Base-by-base conservation (phyloP, 2,888 invertebrate species). In the Hoplodrina blanda region DNA sequence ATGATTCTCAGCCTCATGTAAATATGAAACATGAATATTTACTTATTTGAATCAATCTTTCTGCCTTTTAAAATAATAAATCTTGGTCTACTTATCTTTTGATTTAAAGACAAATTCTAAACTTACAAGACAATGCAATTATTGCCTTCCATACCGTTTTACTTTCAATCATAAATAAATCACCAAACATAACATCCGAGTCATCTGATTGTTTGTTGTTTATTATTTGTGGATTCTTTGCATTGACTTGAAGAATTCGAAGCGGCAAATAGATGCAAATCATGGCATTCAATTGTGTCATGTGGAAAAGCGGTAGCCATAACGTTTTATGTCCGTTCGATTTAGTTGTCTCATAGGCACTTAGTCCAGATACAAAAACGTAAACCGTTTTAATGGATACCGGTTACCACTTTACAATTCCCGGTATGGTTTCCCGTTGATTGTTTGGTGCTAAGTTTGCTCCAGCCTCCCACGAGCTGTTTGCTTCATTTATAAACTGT, bases 401-500 rank as follows among this genome's bases (percentile, higher is more conserved):
- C 78, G 69, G 80, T 83, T 80, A 78, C 72, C 66, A 74, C 70
- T 87, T 80, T 77, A 83, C 81, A 83, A 84, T 89, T 90, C 85
- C 77, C 72, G 80, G 88, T 87, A 88, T 72, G 74, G 82, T 84
- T 82, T 83, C 82, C 78, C 82, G 82, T 78, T 83, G 84, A 86
- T 88, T 89, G 86, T 90, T 87, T 84, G 80, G 77, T 81, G 81
- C 83, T 77, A 83, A 84, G 75, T 84, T 82, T 56, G 78, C 75
- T 73, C 75, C 87, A 84, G 87, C 89, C 85, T 86, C 88, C 85
- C 86, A 87, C 84, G 82, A 84, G 81, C 64, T 78, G 85, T 88
- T 87, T 88, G 85, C 85, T 87, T 87, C 85, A 85, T 85, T 85
- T 85, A 85, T 85, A 87, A 87, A 87, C 88, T 86, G 73, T 83